Base-by-base conservation (phyloP, 1,140 invertebrate species). In the Parasteatoda tepidariorum region DNA sequence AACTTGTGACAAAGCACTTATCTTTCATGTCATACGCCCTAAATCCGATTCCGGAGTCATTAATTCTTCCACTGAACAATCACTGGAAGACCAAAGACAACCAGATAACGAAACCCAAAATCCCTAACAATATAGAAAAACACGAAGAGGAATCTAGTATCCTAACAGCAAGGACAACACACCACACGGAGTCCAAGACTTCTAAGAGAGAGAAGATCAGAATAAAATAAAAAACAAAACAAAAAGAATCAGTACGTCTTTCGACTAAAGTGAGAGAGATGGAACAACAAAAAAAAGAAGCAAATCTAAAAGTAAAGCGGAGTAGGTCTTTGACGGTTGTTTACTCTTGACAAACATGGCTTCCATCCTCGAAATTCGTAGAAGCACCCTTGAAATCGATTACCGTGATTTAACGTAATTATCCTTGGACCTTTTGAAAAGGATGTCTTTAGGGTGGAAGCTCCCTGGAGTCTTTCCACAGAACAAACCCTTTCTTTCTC, bases 331-430 rank as follows among this genome's bases (percentile, higher is more conserved):
- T 38, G 33, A 28, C 41, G 33, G 71, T 48, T 78, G 75, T 78
- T 78, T 78, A 78, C 75, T 34, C 26, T 34, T 30, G 62, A 30
- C 61, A 54, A 73, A 73, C 70, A 73, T 34, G 30, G 66, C 28
- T 59, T 15, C 57, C 24, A 15, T 74, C 55, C 54, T 28, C 38
- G 31, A 64, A 78, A 76, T 76, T 59, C 33, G 31, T 24, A 62
- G 55, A 76, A 76, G 73, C 62, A 33, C 75, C 61, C 61, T 78
- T 28, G 11, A 38, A 78, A 67, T 78, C 75, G 75, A 78, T 78
- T 78, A 78, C 75, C 62, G 75, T 78, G 75, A 78, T 78, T 78
- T 78, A 78, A 78, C 62, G 62, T 78, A 78, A 78, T 78, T 78
- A 78, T 78, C 75, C 26, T 24, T 5, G 54, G 70, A 57, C 70